Evolutionary conservation across 2,113 vertebrate species (phyloP).

Genomic region (Chaetodon auriga): DNA sequence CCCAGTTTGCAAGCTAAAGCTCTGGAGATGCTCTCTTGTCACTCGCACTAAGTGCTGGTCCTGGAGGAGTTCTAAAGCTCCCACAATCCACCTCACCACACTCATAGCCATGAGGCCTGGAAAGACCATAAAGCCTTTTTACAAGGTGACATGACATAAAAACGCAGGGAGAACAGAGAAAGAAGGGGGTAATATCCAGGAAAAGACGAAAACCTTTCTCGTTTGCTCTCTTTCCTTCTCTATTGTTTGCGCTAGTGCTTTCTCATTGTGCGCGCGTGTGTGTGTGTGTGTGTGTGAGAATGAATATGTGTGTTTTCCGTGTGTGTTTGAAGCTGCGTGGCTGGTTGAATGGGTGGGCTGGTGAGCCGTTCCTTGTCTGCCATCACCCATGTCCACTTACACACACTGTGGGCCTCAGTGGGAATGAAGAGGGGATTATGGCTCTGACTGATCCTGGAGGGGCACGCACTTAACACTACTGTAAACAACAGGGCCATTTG

Average conservation of each 20-base stretch:
- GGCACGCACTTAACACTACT: conserved; percentile 79
- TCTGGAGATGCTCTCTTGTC: conserved; percentile 73
- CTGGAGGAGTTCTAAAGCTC: conserved; percentile 68
- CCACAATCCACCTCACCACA: conserved; percentile 59
- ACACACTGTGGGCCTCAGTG: conserved; percentile 75
- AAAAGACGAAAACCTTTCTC: conserved; percentile 35
- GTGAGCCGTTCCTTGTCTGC: conserved; percentile 78
- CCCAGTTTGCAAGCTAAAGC: conserved; percentile 48
- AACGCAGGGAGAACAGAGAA: conserved; percentile 64
- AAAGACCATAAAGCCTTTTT: conserved; percentile 82
- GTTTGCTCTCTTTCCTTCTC: conserved; percentile 33
- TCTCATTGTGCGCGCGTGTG: not conserved
- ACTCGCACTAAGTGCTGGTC: conserved; percentile 69
- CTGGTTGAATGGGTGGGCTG: conserved; percentile 53
- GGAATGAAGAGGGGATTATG: conserved; percentile 83
- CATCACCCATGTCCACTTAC: conserved; percentile 82
- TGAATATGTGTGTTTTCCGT: conserved; percentile 10
- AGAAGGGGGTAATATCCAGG: conserved; percentile 44
- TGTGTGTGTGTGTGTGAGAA: not conserved
- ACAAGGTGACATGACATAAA: conserved; percentile 84
- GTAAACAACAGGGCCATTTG: conserved; percentile 81
- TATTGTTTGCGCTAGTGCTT: conserved; percentile 4
- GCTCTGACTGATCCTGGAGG: conserved; percentile 80
- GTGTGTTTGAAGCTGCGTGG: conserved; percentile 42
- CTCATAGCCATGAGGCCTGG: conserved; percentile 66